Percentiles rank a stretch among this genome's conserved stretches.
These are phyloP conservation scores for Lumbricus terrestris DNA, from an alignment of 2,888 invertebrate genomes.

Conservation along the genomic window DNA sequence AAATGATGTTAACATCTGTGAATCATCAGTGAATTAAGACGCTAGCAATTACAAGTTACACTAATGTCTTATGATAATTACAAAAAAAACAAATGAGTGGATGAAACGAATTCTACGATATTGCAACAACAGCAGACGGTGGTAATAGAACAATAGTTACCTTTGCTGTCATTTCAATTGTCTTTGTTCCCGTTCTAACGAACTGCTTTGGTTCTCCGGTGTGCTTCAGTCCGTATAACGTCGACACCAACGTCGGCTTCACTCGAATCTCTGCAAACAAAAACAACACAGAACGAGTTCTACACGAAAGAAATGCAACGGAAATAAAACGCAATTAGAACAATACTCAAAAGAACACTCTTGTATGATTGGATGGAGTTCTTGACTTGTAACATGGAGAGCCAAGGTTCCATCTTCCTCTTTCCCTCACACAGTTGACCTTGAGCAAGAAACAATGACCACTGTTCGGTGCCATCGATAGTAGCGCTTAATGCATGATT, in stretches of 20 bases:
- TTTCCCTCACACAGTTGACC: too few species aligned
- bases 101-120: neutral
- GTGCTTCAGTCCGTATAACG: neutral
- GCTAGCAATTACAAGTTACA: neutral
- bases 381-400: too few species aligned
- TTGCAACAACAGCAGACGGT: neutral
- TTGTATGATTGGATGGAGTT: too few species aligned
- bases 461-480: too few species aligned
- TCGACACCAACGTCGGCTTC: neutral
- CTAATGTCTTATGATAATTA: neutral
- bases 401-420: too few species aligned
- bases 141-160: neutral
- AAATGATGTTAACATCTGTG: too few species aligned
- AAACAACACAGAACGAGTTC: neutral
- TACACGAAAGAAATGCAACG: neutral
- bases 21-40: too few species aligned
- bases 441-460: too few species aligned
- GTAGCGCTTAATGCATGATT: too few species aligned
- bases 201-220: neutral
- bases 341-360: too few species aligned
- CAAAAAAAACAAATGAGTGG: neutral
- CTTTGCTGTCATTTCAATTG: constrained; percentile 6
- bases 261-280: neutral
- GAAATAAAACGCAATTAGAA: too few species aligned
- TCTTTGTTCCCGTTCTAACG: neutral